Evolutionary conservation across 2,797 vertebrate genomes (phyloP).

Genomic region (Bovichtus variegatus): DNA sequence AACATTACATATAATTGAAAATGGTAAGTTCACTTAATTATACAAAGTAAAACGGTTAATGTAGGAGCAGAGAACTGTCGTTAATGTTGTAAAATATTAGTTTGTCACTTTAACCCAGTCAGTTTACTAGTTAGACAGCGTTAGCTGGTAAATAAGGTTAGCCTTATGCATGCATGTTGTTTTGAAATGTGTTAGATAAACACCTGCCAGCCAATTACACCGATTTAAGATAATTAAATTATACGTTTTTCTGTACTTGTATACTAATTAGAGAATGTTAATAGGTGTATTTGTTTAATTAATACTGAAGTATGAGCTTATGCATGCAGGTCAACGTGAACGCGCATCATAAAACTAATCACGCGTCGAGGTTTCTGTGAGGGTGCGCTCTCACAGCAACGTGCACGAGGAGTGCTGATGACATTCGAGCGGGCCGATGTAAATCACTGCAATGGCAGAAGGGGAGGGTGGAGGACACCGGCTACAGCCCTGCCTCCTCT

Average conservation of each 20-base stretch:
- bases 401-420: slow-evolving; percentile 57
- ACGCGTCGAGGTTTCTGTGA: neutral
- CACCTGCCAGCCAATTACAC: neutral
- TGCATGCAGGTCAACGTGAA: slow-evolving; percentile 13
- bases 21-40: neutral
- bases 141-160: neutral
- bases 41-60: neutral
- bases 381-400: slow-evolving; percentile 18
- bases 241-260: neutral
- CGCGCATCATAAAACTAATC: slow-evolving; percentile 20
- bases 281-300: neutral
- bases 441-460: slow-evolving; percentile 76
- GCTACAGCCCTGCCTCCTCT: slow-evolving; percentile 77
- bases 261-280: neutral
- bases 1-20: neutral
- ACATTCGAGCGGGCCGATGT: slow-evolving; percentile 48
- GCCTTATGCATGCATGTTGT: neutral
- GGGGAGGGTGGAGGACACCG: slow-evolving; percentile 67
- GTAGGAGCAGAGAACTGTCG: neutral
- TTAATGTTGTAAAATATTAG: neutral
- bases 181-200: neutral
- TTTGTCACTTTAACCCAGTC: neutral
- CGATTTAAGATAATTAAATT: neutral
- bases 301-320: neutral
- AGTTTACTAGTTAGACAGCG: neutral